These are phyloP conservation scores for Spea bombifrons DNA, from an alignment of 2,113 vertebrate species.

Conservation along the genomic window DNA sequence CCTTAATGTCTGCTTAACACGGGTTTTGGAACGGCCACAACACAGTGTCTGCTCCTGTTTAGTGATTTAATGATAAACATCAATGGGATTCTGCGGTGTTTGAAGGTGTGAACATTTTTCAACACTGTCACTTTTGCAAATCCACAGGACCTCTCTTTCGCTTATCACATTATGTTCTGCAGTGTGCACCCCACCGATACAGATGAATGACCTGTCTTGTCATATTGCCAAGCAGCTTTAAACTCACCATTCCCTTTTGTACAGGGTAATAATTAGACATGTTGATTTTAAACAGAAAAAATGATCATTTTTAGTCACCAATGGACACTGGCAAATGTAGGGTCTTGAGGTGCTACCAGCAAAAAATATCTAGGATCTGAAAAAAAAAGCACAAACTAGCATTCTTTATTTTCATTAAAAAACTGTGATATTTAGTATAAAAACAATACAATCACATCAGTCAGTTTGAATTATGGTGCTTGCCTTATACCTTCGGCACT, in stretches of 20 bases:
- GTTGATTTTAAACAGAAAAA: neutral
- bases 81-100: constrained; percentile 13
- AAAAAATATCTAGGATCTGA: no score
- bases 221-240: neutral
- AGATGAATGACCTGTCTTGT: constrained; percentile 9
- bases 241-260: neutral
- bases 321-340: no score
- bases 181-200: neutral
- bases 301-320: no score
- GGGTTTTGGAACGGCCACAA: constrained; percentile 16
- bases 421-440: no score
- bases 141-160: neutral
- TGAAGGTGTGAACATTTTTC: constrained; percentile 33
- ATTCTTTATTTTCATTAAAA: no score
- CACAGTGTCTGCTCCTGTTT: constrained; percentile 23
- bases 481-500: no score
- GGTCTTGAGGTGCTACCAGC: no score
- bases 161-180: constrained; percentile 3
- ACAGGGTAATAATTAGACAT: neutral
- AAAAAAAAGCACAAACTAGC: no score
- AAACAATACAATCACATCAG: no score
- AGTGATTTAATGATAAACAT: constrained; percentile 36
- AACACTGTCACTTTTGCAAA: constrained; percentile 20
- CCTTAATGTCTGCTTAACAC: no score
- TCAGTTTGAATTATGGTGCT: no score